Evolutionary conservation across 2,113 vertebrate species (phyloP).

Genomic region (Pterocles burchelli): DNA sequence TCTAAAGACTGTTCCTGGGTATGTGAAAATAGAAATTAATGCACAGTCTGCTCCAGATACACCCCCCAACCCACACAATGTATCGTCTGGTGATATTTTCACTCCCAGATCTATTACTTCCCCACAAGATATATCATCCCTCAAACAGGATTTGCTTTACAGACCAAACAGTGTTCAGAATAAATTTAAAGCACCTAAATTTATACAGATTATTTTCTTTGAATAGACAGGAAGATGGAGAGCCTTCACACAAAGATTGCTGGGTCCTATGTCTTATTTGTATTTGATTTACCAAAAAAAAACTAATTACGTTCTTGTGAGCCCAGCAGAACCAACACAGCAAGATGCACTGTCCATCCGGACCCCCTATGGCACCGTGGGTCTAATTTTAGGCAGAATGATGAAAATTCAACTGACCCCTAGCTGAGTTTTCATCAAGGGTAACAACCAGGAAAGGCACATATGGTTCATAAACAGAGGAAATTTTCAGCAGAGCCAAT

Average conservation of each 20-base stretch:
- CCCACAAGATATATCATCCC: not conserved
- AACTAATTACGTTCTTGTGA: not conserved
- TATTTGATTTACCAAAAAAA: not conserved
- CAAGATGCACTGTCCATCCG: not conserved
- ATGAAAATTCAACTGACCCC: slow-evolving; percentile 11
- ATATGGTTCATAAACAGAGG: slow-evolving; percentile 32
- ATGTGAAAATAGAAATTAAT: not conserved
- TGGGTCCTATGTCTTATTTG: not conserved
- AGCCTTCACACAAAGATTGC: not conserved
- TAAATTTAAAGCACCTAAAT: not conserved
- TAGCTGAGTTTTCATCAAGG: slow-evolving; percentile 7
- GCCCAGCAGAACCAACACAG: not conserved
- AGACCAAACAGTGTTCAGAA: not conserved
- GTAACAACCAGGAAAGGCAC: slow-evolving; percentile 18
- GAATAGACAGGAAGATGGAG: not conserved
- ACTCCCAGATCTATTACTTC: not conserved
- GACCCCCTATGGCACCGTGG: not conserved
- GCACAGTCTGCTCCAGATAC: not conserved
- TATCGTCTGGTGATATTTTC: not conserved
- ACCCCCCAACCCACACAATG: rapidly evolving
- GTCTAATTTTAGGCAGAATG: slow-evolving; percentile 35
- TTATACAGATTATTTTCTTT: not conserved
- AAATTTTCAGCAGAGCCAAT: not conserved
- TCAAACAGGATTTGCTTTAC: not conserved
- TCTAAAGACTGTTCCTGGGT: not conserved